Evolutionary conservation across 2,888 invertebrate genomes (phyloP).

Genomic region (Vanessa cardui): DNA sequence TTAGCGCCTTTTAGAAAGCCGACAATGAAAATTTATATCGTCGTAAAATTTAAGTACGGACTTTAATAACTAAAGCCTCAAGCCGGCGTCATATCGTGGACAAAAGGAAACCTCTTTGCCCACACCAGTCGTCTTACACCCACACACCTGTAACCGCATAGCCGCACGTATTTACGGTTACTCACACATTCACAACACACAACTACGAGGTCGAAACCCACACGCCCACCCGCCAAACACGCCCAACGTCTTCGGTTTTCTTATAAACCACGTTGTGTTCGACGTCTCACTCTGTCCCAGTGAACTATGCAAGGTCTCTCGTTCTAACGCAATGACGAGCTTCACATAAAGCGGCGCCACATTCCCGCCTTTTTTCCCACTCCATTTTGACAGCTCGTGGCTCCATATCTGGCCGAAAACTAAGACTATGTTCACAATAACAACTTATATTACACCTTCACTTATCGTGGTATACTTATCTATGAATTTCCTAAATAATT

Average conservation of each 20-base stretch:
- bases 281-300: slow-evolving; percentile 62
- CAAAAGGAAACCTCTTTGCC: slow-evolving; percentile 69
- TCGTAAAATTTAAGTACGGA: slow-evolving; percentile 74
- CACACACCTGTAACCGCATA: slow-evolving; percentile 65
- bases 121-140: slow-evolving; percentile 55
- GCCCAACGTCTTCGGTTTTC: slow-evolving; percentile 83
- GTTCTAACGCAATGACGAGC: slow-evolving; percentile 79
- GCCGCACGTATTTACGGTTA: slow-evolving; percentile 57
- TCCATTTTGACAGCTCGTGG: slow-evolving; percentile 83
- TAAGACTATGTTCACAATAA: slow-evolving; percentile 76
- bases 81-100: slow-evolving; percentile 78
- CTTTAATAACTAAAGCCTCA: slow-evolving; percentile 79
- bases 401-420: slow-evolving; percentile 81
- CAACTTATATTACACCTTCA: neutral
- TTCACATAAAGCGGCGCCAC: slow-evolving; percentile 82
- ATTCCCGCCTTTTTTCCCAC: slow-evolving; percentile 84
- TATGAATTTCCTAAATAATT: too few relatives aligned
- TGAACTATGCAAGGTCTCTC: slow-evolving; percentile 51
- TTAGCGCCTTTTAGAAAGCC: slow-evolving; percentile 52
- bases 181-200: slow-evolving; percentile 57
- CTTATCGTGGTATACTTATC: too few relatives aligned
- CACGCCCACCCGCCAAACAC: slow-evolving; percentile 83
- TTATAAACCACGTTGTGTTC: slow-evolving; percentile 82
- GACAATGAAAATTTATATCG: slow-evolving; percentile 68
- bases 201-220: slow-evolving; percentile 70